phyloP scores from a whole-genome alignment of 1,140 invertebrate genomes.

The Aphaenogaster rudis region DNA sequence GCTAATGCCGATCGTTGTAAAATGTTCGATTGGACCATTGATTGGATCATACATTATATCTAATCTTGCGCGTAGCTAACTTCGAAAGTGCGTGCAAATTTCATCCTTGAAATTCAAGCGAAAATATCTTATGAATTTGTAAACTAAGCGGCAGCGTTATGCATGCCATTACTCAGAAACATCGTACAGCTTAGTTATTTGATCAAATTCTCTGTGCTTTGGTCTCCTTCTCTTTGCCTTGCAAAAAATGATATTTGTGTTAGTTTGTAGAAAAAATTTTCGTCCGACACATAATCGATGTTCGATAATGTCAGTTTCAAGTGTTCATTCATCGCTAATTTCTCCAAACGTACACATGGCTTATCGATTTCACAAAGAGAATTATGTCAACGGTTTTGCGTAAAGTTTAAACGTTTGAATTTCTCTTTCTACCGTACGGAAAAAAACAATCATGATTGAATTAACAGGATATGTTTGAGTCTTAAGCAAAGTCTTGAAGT shows the following conservation, averaged over 20 bases:
- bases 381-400: slow-evolving; percentile 10
- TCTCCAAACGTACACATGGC: not conserved
- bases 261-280: slow-evolving; percentile 35
- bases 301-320: slow-evolving; percentile 1
- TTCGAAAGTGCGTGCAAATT: slow-evolving; percentile 33
- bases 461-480: no score
- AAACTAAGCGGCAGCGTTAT: not conserved
- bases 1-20: slow-evolving; percentile 80
- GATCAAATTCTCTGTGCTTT: not conserved
- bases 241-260: not conserved
- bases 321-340: slow-evolving; percentile 14
- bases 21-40: slow-evolving; percentile 64
- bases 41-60: slow-evolving; percentile 61
- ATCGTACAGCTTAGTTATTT: not conserved
- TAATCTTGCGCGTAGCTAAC: slow-evolving; percentile 65
- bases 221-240: not conserved
- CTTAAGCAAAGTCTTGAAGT: no score
- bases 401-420: not conserved
- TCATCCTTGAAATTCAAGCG: slow-evolving; percentile 23
- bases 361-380: slow-evolving; percentile 28
- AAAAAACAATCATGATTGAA: no score
- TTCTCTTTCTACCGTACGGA: no score
- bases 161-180: not conserved
- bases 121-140: not conserved
- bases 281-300: not conserved